Evolutionary conservation across 2,113 vertebrate genomes (phyloP).

Genomic region (Athene cunicularia): DNA sequence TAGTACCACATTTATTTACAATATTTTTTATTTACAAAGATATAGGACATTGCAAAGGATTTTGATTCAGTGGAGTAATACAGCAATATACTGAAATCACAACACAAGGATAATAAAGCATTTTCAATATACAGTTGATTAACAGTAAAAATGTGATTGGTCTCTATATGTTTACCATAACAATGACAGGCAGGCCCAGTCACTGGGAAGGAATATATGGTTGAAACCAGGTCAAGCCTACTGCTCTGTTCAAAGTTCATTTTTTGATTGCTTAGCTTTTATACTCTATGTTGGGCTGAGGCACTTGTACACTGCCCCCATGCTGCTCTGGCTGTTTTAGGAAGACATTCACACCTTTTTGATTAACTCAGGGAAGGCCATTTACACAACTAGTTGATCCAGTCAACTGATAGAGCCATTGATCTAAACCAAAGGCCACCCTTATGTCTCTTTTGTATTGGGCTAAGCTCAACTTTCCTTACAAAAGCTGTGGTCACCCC

Average conservation of each 20-base stretch:
- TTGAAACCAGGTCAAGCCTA: not conserved
- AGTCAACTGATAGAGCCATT: not conserved
- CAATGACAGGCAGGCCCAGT: not conserved
- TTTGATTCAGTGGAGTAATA: not conserved
- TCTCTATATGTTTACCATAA: not conserved
- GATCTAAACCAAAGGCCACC: not conserved
- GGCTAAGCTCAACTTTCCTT: not conserved
- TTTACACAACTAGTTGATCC: not conserved
- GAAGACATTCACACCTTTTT: not conserved
- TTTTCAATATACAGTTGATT: not conserved
- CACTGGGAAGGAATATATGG: not conserved
- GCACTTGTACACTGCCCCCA: not conserved
- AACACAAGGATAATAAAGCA: not conserved
- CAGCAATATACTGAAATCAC: not conserved
- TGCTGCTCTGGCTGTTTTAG: not conserved
- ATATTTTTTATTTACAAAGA: not conserved
- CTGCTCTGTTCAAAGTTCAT: not conserved
- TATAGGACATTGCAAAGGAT: not conserved
- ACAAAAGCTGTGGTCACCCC: not conserved
- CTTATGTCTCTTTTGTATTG: not conserved
- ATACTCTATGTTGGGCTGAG: not conserved
- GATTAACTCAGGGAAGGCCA: not conserved
- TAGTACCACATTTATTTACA: not conserved
- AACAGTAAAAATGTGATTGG: not conserved
- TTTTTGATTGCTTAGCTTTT: not conserved